Evolutionary conservation across 2,797 vertebrate species (phyloP).

Genomic region (Cercopithecus hamlyni): DNA sequence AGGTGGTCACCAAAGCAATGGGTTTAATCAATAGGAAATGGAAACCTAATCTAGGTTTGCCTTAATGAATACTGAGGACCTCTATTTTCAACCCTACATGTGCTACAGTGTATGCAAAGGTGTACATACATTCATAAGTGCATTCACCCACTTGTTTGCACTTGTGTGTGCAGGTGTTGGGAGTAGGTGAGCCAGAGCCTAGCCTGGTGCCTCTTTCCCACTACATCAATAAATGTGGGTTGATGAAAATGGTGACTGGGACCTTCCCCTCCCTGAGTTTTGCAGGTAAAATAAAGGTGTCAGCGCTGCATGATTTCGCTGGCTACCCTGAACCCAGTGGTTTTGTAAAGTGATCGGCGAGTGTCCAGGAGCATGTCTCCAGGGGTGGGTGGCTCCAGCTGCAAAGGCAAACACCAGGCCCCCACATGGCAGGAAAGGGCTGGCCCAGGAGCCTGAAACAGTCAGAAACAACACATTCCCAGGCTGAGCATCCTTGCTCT

Average conservation of each 20-base stretch:
- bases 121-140: background rate
- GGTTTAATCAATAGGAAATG: slow-evolving; percentile 11
- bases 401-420: background rate
- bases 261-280: background rate
- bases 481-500: background rate
- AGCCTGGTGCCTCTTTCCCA: background rate
- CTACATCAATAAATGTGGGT: background rate
- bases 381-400: background rate
- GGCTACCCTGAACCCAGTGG: background rate
- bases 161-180: background rate
- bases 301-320: background rate
- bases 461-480: background rate
- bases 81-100: background rate
- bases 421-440: background rate
- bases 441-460: background rate
- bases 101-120: background rate
- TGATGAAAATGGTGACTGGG: background rate
- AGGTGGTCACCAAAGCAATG: slow-evolving; percentile 8
- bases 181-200: background rate
- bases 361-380: background rate
- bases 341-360: background rate
- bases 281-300: background rate
- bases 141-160: background rate
- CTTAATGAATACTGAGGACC: background rate
- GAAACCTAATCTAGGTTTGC: background rate